Evolutionary conservation across 2,797 vertebrate species (phyloP), one percentile per base, ranked within the genome.

Genomic region (Oreochromis mossambicus): DNA sequence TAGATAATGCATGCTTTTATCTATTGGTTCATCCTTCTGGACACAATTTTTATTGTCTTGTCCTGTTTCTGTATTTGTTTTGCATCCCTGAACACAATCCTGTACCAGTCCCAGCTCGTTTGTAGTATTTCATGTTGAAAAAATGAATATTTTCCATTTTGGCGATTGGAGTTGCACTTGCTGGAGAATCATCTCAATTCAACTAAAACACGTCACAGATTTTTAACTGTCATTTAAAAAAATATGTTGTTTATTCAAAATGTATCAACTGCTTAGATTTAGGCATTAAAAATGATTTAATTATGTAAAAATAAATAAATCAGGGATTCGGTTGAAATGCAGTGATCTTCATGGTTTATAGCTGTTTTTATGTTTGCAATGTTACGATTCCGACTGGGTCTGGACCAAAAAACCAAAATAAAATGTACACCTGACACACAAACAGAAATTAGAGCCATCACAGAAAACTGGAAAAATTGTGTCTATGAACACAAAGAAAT

Each of bases 211-310:
- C 5, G 6, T 70, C 38, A 43, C 38, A 70, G 21, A 70, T 3
- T 46, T 70, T 17, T 43, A 63, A 13, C 32, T 26, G 34, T 70
- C 21, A 3, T 66, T 46, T 46, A 36, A 43, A 4, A 1, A 12
- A 66, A 70, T 10, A 70, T 26, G 13, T 26, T 70, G 36, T 46
- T 46, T 6, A 43, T 43, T 70, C 38, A 26, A 15, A 24, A 70
- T 68, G 1, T 13, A 68, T 3, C 0, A 70, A 0, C 14, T 70
- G 38, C 5, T 70, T 26, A 43, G 38, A 15, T 26, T 70, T 4
- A 17, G 8, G 63, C 36, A 68, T 14, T 2, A 41, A 24, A 66
- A 15, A 68, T 41, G n/a, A 24, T 38, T 46, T 46, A 0, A 24
- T 17, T 15, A 24, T 24, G 8, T 46, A 24, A 24, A 26, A 68